Evolutionary conservation across 2,888 invertebrate species (phyloP).

Genomic region (Cerastis rubricosa): DNA sequence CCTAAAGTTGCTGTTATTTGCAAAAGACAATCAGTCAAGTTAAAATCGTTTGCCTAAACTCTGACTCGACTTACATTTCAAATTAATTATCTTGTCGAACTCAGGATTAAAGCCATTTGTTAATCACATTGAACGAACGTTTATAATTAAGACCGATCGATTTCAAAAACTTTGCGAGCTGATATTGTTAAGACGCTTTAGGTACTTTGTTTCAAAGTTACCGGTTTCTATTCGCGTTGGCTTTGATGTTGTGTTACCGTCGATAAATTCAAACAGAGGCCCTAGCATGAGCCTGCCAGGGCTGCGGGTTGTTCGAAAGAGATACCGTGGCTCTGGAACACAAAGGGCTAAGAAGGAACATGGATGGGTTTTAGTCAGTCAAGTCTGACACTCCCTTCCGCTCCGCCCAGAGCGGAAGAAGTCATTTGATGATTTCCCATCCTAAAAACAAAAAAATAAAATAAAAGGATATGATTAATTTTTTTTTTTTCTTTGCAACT

Average conservation of each 20-base stretch:
- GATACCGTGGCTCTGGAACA: no score
- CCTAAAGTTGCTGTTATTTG: constrained; percentile 52
- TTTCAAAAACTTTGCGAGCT: constrained; percentile 59
- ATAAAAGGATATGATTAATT: no score
- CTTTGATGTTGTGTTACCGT: constrained; percentile 31
- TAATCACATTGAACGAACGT: constrained; percentile 66
- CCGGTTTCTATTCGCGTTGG: constrained; percentile 22
- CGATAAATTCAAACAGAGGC: constrained; percentile 1
- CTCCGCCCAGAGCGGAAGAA: no score
- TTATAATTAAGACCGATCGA: constrained; percentile 67
- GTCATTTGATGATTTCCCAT: no score
- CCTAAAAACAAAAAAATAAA: no score
- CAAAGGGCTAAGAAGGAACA: no score
- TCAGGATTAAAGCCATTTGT: constrained; percentile 67
- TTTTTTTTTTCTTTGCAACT: no score
- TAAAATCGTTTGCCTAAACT: constrained; percentile 59
- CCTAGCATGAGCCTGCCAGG: no score
- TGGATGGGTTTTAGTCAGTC: no score
- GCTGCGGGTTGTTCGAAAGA: no score
- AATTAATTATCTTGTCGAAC: constrained; percentile 69
- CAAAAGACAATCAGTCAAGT: constrained; percentile 64
- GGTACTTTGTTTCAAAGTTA: constrained; percentile 52
- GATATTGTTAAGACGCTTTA: constrained; percentile 51
- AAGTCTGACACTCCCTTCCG: no score
- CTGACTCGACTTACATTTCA: constrained; percentile 59